Evolutionary conservation across 1,140 invertebrate genomes (phyloP).

Genomic region (Penaeus indicus): DNA sequence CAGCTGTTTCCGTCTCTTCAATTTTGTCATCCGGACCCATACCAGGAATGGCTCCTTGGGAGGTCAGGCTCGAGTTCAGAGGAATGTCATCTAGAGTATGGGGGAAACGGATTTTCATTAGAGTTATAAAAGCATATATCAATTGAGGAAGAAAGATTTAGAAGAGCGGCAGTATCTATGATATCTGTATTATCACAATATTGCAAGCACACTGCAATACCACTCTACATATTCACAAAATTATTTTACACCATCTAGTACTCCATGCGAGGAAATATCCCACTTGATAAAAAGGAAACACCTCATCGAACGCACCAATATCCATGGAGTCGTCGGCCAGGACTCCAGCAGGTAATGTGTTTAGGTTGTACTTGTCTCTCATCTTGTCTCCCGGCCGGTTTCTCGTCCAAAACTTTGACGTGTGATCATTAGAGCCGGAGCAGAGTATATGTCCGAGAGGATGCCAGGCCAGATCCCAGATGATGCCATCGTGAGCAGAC

Average conservation of each 20-base stretch:
- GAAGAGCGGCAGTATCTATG: no score
- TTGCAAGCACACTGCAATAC: no score
- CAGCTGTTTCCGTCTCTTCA: slow-evolving; percentile 72
- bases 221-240: no score
- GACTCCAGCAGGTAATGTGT: slow-evolving; percentile 73
- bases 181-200: no score
- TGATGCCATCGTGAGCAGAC: slow-evolving; percentile 98
- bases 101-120: background rate
- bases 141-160: slow-evolving; percentile 2
- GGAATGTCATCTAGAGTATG: slow-evolving; percentile 53
- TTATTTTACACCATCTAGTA: no score
- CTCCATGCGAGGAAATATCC: no score
- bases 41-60: slow-evolving; percentile 87
- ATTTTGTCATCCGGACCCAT: slow-evolving; percentile 95
- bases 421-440: slow-evolving; percentile 98
- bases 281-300: no score
- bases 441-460: slow-evolving; percentile 98
- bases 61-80: slow-evolving; percentile 11
- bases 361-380: slow-evolving; percentile 97
- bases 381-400: slow-evolving; percentile 98
- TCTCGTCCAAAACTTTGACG: slow-evolving; percentile 98
- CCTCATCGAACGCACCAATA: slow-evolving; percentile 31
- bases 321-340: slow-evolving; percentile 65
- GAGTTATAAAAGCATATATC: slow-evolving; percentile 5
- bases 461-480: slow-evolving; percentile 99